Percentiles rank a stretch among this genome's conserved stretches.
Evolutionary conservation across 2,888 invertebrate genomes (phyloP).

Genomic region (Leptinotarsa tumamoca): DNA sequence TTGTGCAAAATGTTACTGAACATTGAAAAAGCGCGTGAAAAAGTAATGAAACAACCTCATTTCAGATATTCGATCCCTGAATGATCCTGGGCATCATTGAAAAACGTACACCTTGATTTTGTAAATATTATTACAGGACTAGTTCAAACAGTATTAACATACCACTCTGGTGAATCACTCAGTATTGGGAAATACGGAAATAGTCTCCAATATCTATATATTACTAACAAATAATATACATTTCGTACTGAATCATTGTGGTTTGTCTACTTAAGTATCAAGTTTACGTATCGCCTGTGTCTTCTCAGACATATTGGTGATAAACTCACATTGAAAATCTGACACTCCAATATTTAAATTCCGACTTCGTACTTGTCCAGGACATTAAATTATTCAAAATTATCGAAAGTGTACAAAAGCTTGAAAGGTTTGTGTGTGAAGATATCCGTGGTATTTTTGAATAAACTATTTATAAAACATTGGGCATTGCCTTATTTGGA

Average conservation of each 20-base stretch:
- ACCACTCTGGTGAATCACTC: not conserved
- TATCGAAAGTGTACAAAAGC: constrained; percentile 41
- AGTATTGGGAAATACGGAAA: constrained; percentile 30
- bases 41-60: no score
- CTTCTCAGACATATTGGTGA: constrained; percentile 24
- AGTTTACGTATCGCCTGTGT: constrained; percentile 37
- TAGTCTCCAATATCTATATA: constrained; percentile 26
- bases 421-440: constrained; percentile 44
- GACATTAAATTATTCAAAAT: constrained; percentile 43
- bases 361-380: constrained; percentile 30
- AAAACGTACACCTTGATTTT: no score
- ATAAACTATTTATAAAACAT: constrained; percentile 45
- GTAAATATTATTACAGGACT: not conserved
- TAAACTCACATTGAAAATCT: constrained; percentile 31
- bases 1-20: no score
- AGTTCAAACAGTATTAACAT: not conserved
- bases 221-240: constrained; percentile 34
- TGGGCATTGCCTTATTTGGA: constrained; percentile 42
- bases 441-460: constrained; percentile 43
- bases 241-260: constrained; percentile 39
- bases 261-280: constrained; percentile 42
- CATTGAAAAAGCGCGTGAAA: no score
- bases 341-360: constrained; percentile 39
- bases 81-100: no score
- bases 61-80: no score